Base-by-base conservation (phyloP, 1,140 invertebrate genomes). In the Caerostris darwini region DNA sequence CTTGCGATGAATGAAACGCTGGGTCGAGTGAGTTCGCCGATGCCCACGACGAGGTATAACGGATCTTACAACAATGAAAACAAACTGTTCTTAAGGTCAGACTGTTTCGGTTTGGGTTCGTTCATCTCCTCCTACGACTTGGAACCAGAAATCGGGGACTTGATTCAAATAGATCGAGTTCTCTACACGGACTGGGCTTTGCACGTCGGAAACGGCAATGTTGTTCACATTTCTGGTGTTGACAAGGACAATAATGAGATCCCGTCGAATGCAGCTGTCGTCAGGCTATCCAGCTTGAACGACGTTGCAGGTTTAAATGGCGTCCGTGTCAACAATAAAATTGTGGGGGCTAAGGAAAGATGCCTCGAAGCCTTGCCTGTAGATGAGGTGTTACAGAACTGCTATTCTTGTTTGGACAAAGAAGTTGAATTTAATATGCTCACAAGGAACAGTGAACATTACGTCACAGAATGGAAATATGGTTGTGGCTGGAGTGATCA, bases 251-350 rank as follows among this genome's bases (percentile, higher is more conserved):
- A 95, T 85, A 69, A 95, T 90, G 90, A 95, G 94, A 93, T 95
- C 7, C 90, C 94, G 10, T 92, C 69, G 10, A 85, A 94, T 10
- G 83, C 94, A 12, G 95, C 95, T 3, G 82, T 94, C 12, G 95
- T 96, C 10, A 50, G 94, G 59, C 87, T 90, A 19, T 92, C 94
- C 53, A 67, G 71, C 6, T 81, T 96, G 14, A 86, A 59, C 10
- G 95, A 95, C 10, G 94, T 96, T 14, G 95, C 95, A 2, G 95
- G 95, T 6, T 83, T 95, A 53, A 95, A 94, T 89, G 92, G 95
- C 64, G 95, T 95, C n/a, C 91, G 95, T 53, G 95, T 96, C 3
- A 96, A 96, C 92, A 96, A 96, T 94, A 95, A 95, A 93, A 92
- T 90, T 17, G 95, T 95, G 7, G 95, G 94, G 17, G 95, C 95